These are phyloP conservation scores for Eurystomus gularis DNA, from an alignment of 2,113 vertebrate genomes.

Conservation along the genomic window DNA sequence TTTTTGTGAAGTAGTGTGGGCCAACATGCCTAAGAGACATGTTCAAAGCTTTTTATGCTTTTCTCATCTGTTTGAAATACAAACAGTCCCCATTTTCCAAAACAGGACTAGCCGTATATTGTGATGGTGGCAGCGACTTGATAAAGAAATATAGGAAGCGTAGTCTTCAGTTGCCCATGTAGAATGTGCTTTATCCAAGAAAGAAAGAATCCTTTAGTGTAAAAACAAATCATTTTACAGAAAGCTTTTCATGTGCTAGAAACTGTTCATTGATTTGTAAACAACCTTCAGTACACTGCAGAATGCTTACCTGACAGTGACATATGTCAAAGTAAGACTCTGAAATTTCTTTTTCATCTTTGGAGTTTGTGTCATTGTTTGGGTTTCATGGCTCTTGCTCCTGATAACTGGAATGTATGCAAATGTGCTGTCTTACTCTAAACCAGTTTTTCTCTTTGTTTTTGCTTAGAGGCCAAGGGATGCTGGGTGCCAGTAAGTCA, in stretches of 20 bases:
- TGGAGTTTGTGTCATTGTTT: neutral
- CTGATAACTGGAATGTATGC: neutral
- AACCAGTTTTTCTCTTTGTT: neutral
- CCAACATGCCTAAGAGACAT: conserved; percentile 23
- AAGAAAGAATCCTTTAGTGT: neutral
- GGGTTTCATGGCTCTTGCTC: neutral
- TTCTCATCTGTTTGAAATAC: conserved; percentile 15
- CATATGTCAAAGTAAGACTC: neutral
- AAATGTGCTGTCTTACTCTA: neutral
- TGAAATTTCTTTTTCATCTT: neutral
- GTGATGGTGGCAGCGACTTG: neutral
- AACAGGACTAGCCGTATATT: neutral
- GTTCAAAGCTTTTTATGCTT: conserved; percentile 33
- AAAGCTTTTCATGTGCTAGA: neutral
- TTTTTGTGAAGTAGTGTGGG: neutral
- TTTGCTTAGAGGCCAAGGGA: neutral
- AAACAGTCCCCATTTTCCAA: conserved; percentile 20
- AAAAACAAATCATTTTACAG: neutral
- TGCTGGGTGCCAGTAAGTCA: neutral
- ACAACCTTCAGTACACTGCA: neutral
- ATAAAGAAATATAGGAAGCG: neutral
- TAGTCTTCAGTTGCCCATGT: neutral
- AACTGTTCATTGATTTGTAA: neutral
- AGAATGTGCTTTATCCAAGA: neutral
- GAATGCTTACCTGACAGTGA: neutral